Evolutionary conservation across 64 coral and sea anemone genomes (phyloP), one percentile per base, ranked within the genome.

Genomic region (Dendrophyllia cribrosa): DNA sequence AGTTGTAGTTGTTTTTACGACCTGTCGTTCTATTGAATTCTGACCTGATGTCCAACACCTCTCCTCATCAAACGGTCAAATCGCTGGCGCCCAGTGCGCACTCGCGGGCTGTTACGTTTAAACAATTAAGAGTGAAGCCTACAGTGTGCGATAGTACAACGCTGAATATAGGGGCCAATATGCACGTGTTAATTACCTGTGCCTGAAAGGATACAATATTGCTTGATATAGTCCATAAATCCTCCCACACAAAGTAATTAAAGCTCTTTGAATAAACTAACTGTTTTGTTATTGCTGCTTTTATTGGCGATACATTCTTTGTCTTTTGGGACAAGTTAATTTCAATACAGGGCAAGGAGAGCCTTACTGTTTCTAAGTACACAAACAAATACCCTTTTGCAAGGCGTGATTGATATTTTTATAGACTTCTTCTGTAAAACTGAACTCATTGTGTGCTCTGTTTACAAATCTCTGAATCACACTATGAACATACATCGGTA

Each of bases 231-330:
- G 92, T 91, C 83, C 80, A 94, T 93, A 97, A 97, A 88, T 82
- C 92, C 95, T 91, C 92, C 91, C 95, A 97, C 95, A 94, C 87
- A 94, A 97, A 94, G 92, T 94, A 97, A 97, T 97, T 97, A 97
- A 97, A 97, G 77, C 82, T 90, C 92, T 97, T 97, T 97, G 83
- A 94, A 94, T 88, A 91, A 97, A 97, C 95, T 94, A 90, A 94
- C 90, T 94, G 95, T 94, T 97, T 93, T 97, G 91, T 77, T 77
- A 96, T 86, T 79, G 88, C 91, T 24, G 82, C 55, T 78, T 97
- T 97, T 97, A 97, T 97, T 97, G 95, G 92, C 92, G 93, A 89
- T 97, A 51, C 81, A 58, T 94, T 83, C 91, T 94, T 97, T 97
- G 95, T 94, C 81, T 80, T 79, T 23, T 55, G 66, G 58, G 95